Base-by-base conservation (phyloP, 2,113 vertebrate species). In the Thalassoma bifasciatum region DNA sequence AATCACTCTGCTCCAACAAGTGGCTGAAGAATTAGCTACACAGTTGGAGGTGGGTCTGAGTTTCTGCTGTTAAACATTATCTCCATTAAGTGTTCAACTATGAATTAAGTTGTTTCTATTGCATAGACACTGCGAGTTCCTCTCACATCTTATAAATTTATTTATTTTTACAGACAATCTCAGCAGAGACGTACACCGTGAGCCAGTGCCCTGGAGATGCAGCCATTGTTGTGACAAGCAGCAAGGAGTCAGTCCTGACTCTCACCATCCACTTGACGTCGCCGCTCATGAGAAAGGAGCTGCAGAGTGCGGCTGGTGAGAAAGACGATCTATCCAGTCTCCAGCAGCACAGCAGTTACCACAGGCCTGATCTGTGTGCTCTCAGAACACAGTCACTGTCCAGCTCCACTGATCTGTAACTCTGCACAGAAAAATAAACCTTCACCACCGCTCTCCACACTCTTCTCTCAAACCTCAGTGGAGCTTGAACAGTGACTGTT, bases 251-350 rank as follows among this genome's bases (percentile, higher is more conserved):
- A 0, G 88, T 88, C 0, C 81, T 97, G 86, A 95, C 88, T 22
- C 92, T 99, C 47, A 96, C 93, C 67, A 95, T 99, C 89, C 96
- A 96, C 81, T 66, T 99, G 90, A 99, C 97, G 0, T 99, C 97
- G 0, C 96, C 97, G 0, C 90, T 96, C 26, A 94, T 99, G 66
- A 87, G 97, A 62, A 94, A 93, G 17, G 94, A 95, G 72, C 81
- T 94, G 72, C 94, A 95, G 78, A 92, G 92, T 66, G 81, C 94
- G 72, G 73, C 79, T 40, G 84, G 89, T n/a, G 75, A 26, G 26
- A 95, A 92, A 95, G 95, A 94, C 95, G 97, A 97, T 98, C 95
- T 10, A 70, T 83, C 47, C 23, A 66, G 92, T 79, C 58, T 86
- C 86, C 54, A 84, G 44, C 26, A 71, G 30, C n/a, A 65, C 40